Conservation (phyloP, 2,113 vertebrate genomes). For the human (Homo sapiens) region GRCh38 chr2:195301001-195301500, state of each 20-base stretch:
- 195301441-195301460: neutral
- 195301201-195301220: neutral
- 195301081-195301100: neutral
- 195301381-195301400: slow-evolving; percentile 35
- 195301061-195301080: neutral
- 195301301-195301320: slow-evolving; percentile 30
- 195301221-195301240: slow-evolving; percentile 20
- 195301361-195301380: slow-evolving; percentile 45
- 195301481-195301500: neutral
- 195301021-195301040: neutral
- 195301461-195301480: neutral
- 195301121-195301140: neutral
- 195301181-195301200: neutral
- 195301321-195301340: neutral
- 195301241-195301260: neutral
- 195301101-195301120: slow-evolving; percentile 33
- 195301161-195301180: neutral
- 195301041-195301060: neutral
- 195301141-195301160: neutral
- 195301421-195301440: slow-evolving; percentile 42
- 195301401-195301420: neutral
- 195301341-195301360: slow-evolving; percentile 51
- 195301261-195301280: slow-evolving; percentile 8
- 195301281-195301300: neutral
- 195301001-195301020: neutral